Evolutionary conservation across 2,113 vertebrate genomes (phyloP).

Genomic region (Probosciger aterrimus): DNA sequence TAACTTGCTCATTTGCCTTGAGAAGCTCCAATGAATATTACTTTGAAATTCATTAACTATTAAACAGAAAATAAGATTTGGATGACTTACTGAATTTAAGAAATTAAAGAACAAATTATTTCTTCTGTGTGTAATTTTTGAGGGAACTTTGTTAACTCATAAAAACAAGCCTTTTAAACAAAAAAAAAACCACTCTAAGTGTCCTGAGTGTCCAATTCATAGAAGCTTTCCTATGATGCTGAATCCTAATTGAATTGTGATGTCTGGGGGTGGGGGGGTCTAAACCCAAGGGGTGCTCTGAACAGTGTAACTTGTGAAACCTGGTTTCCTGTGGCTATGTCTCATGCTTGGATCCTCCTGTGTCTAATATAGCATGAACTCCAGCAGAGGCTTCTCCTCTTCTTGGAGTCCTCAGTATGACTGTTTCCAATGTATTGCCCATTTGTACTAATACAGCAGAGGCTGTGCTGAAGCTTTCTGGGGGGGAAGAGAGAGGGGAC

Average conservation of each 20-base stretch:
- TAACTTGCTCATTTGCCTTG: not conserved
- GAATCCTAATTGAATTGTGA: not conserved
- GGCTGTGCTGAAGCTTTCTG: not conserved
- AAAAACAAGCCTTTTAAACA: not conserved
- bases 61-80: not conserved
- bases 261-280: not conserved
- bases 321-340: not conserved
- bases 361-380: not conserved
- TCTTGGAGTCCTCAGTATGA: not conserved
- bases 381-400: not conserved
- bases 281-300: not conserved
- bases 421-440: not conserved
- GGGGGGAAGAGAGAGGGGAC: not conserved
- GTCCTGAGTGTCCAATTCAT: not conserved
- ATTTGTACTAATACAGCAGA: not conserved
- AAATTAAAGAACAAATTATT: not conserved
- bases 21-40: not conserved
- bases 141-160: not conserved
- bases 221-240: not conserved
- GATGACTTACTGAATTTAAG: not conserved
- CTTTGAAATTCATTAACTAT: conserved; percentile 15
- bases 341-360: not conserved
- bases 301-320: not conserved
- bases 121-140: not conserved
- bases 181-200: not conserved